These are phyloP conservation scores for Belgica antarctica DNA, from an alignment of 2,888 invertebrate species.

Conservation along the genomic window DNA sequence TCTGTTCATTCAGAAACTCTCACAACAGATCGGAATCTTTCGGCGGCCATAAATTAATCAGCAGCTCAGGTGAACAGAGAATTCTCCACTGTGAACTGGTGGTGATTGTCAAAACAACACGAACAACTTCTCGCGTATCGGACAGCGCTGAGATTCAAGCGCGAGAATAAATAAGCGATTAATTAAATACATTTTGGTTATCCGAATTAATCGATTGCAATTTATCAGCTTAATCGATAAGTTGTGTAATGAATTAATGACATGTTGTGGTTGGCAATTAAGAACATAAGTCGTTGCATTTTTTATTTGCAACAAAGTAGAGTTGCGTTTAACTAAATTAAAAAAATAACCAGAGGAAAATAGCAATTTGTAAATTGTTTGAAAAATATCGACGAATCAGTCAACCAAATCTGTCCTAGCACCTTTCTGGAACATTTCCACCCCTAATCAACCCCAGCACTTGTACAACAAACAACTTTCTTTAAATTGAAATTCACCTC, in stretches of 20 bases:
- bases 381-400: too few species aligned
- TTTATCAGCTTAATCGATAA: constrained; percentile 44
- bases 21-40: constrained; percentile 25
- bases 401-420: too few species aligned
- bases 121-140: constrained; percentile 12
- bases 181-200: constrained; percentile 31
- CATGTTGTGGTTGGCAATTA: too few species aligned
- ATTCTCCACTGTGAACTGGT: constrained; percentile 18
- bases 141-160: not conserved
- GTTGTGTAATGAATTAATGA: constrained; percentile 40
- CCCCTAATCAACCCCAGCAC: too few species aligned
- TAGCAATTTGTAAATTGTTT: too few species aligned
- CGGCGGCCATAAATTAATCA: constrained; percentile 36
- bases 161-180: constrained; percentile 37
- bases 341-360: too few species aligned
- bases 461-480: constrained; percentile 30
- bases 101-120: constrained; percentile 35
- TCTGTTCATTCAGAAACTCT: constrained; percentile 24
- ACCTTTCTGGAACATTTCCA: too few species aligned
- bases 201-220: constrained; percentile 38
- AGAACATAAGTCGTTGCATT: not conserved
- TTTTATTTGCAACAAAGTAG: too few species aligned
- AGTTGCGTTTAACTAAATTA: too few species aligned
- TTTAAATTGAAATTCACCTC: constrained; percentile 27
- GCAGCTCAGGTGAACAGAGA: constrained; percentile 39